Conservation (phyloP, 2,888 invertebrate species). For the Amphimallon solstitiale region DNA sequence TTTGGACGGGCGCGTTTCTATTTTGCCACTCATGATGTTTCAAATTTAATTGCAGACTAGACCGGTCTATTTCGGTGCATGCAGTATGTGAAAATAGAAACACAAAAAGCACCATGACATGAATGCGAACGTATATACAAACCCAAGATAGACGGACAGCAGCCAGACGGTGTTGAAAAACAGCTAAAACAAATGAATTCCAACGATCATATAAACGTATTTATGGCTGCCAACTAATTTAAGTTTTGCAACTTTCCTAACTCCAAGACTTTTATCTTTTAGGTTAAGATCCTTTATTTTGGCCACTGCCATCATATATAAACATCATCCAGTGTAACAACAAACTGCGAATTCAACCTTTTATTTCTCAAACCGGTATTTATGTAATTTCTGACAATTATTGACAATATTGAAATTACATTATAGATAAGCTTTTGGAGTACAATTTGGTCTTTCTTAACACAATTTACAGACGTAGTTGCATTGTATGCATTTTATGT, state of each 20-base stretch:
- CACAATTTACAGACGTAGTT: no score
- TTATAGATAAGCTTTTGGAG: no score
- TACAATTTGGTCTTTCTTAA: no score
- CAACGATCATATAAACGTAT: slow-evolving; percentile 27
- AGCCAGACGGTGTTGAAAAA: slow-evolving; percentile 28
- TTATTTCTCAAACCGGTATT: no score
- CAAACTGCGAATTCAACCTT: background rate
- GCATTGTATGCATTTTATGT: no score
- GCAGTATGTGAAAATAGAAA: slow-evolving; percentile 44
- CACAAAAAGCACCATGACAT: slow-evolving; percentile 35
- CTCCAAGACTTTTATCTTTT: background rate
- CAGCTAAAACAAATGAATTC: slow-evolving; percentile 28
- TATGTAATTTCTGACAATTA: no score
- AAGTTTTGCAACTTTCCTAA: slow-evolving; percentile 2
- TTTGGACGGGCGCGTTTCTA: slow-evolving; percentile 13
- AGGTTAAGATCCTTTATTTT: slow-evolving; percentile 4
- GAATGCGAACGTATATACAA: slow-evolving; percentile 31
- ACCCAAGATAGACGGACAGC: slow-evolving; percentile 20
- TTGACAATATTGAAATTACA: no score
- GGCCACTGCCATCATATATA: no score
- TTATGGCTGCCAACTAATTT: slow-evolving; percentile 22
- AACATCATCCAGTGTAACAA: background rate
- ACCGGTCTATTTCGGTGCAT: slow-evolving; percentile 37
- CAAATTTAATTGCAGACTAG: slow-evolving; percentile 31
- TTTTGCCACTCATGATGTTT: slow-evolving; percentile 25